Evolutionary conservation across 2,888 invertebrate genomes (phyloP), one percentile per base, ranked within the genome.

Genomic region (Eristalinus aeneus): DNA sequence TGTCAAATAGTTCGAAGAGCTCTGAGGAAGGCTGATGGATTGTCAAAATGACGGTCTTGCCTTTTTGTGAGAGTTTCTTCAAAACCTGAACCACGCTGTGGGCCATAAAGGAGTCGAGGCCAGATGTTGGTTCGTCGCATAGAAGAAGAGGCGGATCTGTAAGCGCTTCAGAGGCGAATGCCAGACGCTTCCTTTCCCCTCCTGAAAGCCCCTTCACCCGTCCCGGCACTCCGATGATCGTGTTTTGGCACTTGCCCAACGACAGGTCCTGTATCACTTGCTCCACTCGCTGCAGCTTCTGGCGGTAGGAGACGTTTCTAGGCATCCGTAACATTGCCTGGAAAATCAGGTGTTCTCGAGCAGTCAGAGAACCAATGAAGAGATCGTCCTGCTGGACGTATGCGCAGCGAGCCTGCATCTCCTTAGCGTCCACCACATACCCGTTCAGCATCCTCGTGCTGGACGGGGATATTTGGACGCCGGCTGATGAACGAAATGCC

Each of bases 121-220:
- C 98, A 0, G 98, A 98, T 0, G 99, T 99, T 0, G 99, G 99
- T 90, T 99, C 99, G 90, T 99, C 99, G 91, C 98, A 98, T 91
- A 99, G 98, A 94, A 99, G 95, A 58, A 99, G 93, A 0, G 97
- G 96, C 0, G 99, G 99, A 93, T 99, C 97, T 0, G 98, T 99
- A 60, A 99, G 93, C 2, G 98, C 96, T 93, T 99, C 99, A n/a
- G 98, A 97, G 20, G 99, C 99, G 91, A 99, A 98, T 0, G 98
- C 97, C 11, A 99, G 93, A 76, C 99, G 94, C 92, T 98, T 98
- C 94, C 96, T 96, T 93, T 99, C 99, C 0, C 99, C 99, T 0
- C 99, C 99, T 0, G 98, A 98, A 79, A 99, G 96, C 0, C 98
- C 98, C 93, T 97, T 98, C 53, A 97, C 93, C 22, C 97, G 93